A percentile compares a stretch with the other conserved stretches of the same genome.
These are phyloP conservation scores for Barypeithes pellucidus DNA, from an alignment of 2,888 invertebrate genomes.

Conservation along the genomic window DNA sequence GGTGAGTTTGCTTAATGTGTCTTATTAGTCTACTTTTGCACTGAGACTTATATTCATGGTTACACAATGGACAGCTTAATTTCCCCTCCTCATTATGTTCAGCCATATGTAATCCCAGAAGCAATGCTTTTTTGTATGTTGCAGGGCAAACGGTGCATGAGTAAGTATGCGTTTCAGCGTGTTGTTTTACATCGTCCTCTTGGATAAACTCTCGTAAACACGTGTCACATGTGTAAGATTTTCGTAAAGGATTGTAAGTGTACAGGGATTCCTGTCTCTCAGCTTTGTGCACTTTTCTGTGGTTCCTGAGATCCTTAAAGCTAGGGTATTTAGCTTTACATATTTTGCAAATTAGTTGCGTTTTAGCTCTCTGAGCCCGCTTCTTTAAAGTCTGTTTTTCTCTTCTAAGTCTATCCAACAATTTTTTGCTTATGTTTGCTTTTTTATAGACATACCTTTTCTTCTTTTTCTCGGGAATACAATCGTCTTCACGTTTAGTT, in stretches of 20 bases:
- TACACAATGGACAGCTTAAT: conserved; percentile 58
- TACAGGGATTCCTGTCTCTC: conserved; percentile 65
- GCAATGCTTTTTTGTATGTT: conserved; percentile 43
- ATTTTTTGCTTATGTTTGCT: not conserved
- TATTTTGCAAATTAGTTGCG: conserved; percentile 58
- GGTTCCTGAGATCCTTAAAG: conserved; percentile 58
- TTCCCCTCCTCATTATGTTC: conserved; percentile 45
- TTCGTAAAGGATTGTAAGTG: conserved; percentile 60
- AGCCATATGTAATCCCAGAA: conserved; percentile 49
- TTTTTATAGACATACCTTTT: not conserved
- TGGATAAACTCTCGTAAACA: conserved; percentile 60
- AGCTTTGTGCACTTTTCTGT: conserved; percentile 63
- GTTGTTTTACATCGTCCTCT: conserved; percentile 53
- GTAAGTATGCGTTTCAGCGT: conserved; percentile 45
- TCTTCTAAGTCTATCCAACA: not conserved
- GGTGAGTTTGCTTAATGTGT: conserved; percentile 66
- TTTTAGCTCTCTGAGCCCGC: conserved; percentile 26
- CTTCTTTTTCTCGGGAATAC: not conserved
- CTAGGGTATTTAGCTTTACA: conserved; percentile 61
- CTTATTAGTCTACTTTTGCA: conserved; percentile 60
- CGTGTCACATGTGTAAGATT: conserved; percentile 62
- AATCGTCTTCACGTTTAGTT: not conserved
- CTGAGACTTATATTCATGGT: conserved; percentile 61
- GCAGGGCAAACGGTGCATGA: conserved; percentile 42
- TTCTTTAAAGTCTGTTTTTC: conserved; percentile 31